Evolutionary conservation across 2,888 invertebrate species (phyloP).

Genomic region (Caenorhabditis sp.): DNA sequence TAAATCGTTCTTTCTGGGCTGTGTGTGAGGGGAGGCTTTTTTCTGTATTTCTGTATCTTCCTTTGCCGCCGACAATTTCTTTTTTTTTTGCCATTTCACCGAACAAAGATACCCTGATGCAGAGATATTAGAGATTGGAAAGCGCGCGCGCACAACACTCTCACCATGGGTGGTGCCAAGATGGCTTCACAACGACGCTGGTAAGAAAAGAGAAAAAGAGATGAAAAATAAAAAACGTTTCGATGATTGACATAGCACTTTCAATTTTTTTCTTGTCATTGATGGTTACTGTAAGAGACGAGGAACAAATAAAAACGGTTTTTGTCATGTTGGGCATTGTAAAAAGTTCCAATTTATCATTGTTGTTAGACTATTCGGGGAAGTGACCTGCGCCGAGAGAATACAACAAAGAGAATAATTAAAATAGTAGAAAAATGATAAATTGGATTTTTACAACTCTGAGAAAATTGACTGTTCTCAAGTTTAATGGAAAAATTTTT

Average conservation of each 20-base stretch:
- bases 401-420: conserved; percentile 3
- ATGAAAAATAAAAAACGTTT: conserved; percentile 16
- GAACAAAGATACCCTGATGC: neutral
- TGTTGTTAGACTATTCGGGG: neutral
- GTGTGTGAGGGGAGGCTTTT: neutral
- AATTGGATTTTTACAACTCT: neutral
- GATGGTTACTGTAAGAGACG: conserved; percentile 16
- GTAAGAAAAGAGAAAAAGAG: conserved; percentile 5
- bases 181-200: conserved; percentile 13
- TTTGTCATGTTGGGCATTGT: neutral
- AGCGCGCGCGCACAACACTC: neutral
- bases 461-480: no score
- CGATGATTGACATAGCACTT: conserved; percentile 33
- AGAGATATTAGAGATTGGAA: conserved; percentile 3
- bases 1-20: conserved; percentile 18
- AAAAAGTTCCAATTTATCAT: conserved; percentile 5
- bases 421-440: neutral
- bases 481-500: no score
- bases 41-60: neutral
- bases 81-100: neutral
- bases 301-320: conserved; percentile 2
- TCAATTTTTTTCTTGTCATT: conserved; percentile 3
- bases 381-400: neutral
- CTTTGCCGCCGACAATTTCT: neutral
- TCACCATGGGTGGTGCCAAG: neutral